Evolutionary conservation across 2,113 vertebrate species (phyloP).

Genomic region (Scomber japonicus): DNA sequence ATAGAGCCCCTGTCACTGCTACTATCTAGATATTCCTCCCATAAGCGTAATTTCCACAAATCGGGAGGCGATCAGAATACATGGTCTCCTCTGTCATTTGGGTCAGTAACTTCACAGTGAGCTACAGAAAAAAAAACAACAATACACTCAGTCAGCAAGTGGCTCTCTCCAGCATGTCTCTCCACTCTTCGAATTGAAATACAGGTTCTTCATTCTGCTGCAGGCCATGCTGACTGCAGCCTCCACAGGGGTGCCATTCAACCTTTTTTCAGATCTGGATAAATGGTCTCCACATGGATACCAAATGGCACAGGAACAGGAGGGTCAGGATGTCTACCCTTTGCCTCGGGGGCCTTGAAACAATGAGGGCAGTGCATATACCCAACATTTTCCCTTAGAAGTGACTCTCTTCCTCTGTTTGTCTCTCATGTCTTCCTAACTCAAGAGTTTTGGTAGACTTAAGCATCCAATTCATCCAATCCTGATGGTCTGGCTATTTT

Average conservation of each 20-base stretch:
- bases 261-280: constrained; percentile 25
- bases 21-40: not conserved
- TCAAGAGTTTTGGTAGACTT: not conserved
- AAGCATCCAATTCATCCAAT: not conserved
- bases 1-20: not conserved
- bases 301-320: not conserved
- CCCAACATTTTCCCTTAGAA: constrained; percentile 2
- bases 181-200: not conserved
- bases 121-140: not conserved
- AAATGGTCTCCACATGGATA: constrained; percentile 15
- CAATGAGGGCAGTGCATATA: not conserved
- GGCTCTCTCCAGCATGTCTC: not conserved
- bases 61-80: no score
- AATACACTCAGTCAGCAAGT: not conserved
- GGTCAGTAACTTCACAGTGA: not conserved
- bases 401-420: not conserved
- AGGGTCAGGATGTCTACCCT: not conserved
- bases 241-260: constrained; percentile 2
- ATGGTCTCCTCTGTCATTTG: not conserved
- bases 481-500: no score
- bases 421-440: not conserved
- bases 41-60: not conserved
- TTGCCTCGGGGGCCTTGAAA: not conserved
- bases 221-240: constrained; percentile 12
- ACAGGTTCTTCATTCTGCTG: constrained; percentile 18